Evolutionary conservation across 1,140 invertebrate species (phyloP).

Genomic region (Pseudomyrmex pallidus): DNA sequence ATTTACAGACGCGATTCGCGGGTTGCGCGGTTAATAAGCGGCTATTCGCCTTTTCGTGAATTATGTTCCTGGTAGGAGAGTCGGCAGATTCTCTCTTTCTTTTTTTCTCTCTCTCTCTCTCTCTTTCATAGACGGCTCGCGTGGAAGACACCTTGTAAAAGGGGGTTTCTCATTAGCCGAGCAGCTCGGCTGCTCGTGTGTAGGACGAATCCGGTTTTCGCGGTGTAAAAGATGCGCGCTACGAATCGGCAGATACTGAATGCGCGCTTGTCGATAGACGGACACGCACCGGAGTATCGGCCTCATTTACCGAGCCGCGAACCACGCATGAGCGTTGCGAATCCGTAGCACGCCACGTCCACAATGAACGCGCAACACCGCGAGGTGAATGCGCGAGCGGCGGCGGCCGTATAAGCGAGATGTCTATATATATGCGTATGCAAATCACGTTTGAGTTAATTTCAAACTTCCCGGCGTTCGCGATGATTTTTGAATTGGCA

Average conservation of each 20-base stretch:
- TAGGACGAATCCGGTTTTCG: conserved; percentile 75
- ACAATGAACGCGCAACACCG: conserved; percentile 14
- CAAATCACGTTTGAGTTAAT: conserved; percentile 21
- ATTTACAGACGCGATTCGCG: conserved; percentile 8
- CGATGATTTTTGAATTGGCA: background rate
- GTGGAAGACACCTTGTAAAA: conserved; percentile 72
- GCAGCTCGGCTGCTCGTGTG: conserved; percentile 49
- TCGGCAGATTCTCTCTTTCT: conserved; percentile 14
- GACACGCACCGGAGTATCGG: conserved; percentile 20
- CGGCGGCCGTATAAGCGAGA: background rate
- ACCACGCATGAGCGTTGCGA: conserved; percentile 11
- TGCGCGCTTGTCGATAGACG: conserved; percentile 48
- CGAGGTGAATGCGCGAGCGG: background rate
- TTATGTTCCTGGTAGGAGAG: conserved; percentile 46
- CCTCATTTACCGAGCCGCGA: conserved; percentile 23
- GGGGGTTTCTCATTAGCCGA: conserved; percentile 74
- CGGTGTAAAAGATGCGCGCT: conserved; percentile 40
- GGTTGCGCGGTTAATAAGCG: conserved; percentile 29
- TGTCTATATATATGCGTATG: background rate
- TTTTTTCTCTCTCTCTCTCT: too few relatives aligned
- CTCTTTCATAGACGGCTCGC: background rate
- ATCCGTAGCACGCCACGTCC: background rate
- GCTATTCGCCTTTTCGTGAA: conserved; percentile 45
- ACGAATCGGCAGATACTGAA: conserved; percentile 52
- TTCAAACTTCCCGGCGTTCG: background rate